Base-by-base conservation (phyloP, 2,797 vertebrate species). In the Okamejei kenojei region DNA sequence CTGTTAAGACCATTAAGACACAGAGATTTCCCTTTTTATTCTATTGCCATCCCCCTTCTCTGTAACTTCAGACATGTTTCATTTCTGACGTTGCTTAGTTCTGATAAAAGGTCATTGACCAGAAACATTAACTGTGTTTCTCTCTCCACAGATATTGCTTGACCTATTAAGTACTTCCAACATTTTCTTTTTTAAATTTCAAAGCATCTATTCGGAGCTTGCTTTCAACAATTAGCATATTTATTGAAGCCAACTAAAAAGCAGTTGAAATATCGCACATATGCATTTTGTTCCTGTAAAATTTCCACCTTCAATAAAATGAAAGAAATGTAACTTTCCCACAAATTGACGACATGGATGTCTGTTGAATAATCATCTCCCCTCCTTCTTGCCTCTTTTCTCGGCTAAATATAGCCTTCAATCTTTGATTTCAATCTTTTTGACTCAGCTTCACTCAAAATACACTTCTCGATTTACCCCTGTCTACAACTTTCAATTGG, bases 211-310 rank as follows among this genome's bases (percentile, higher is more conserved):
- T 15, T 86, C 61, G 32, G 17, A 68, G 15, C 84, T 68, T 68
- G 38, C 65, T 88, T 82, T 68, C 17, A 23, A 35, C n/a, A 23
- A 68, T 68, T 35, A 68, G 58, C 58, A 88, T 32, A 35, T 68
- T 21, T 88, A 68, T 35, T 88, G 84, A 86, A 86, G 82, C 21
- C 61, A 65, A 88, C 35, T 88, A 35, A 88, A 15, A 88, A 88
- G n/a, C n/a, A 7, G 7, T 63, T n/a, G 29, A 32, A 65, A 19
- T 32, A 32, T 65, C 7, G n/a, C 68, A 68, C 17, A 9, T 35
- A 74, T 0, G 15, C 9, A 0, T 88, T 21, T 88, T 19, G 15
- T 8, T 88, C 8, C 21, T 1, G 17, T 88, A 88, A 63, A 88
- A 65, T 21, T 65, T 68, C n/a, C 8, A 88, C 23, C 7, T 10